Evolutionary conservation across 2,797 vertebrate genomes (phyloP).

Genomic region (Picus viridis): DNA sequence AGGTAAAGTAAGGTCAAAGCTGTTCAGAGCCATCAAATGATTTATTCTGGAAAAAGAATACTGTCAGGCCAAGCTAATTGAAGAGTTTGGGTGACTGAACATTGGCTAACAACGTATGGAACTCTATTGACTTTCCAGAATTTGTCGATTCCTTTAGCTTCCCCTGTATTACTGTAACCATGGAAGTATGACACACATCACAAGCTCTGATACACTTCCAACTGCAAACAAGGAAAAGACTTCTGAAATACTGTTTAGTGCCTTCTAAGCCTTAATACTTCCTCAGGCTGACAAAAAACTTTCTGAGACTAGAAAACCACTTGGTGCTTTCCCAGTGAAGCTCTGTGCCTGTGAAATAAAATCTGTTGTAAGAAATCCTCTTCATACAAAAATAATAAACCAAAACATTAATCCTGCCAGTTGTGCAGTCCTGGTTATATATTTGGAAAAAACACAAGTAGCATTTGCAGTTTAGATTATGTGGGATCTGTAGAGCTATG

Average conservation of each 20-base stretch:
- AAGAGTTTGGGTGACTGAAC: conserved; percentile 13
- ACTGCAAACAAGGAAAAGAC: neutral
- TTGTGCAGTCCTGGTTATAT: neutral
- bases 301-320: neutral
- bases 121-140: conserved; percentile 23
- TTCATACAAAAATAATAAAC: neutral
- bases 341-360: neutral
- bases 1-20: conserved; percentile 28
- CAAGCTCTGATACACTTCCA: neutral
- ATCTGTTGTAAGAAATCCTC: neutral
- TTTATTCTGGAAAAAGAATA: conserved; percentile 24
- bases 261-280: neutral
- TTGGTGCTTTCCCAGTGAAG: neutral
- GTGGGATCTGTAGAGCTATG: neutral
- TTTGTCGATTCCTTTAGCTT: neutral
- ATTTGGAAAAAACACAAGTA: neutral
- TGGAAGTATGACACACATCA: neutral
- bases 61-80: conserved; percentile 12
- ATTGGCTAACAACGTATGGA: neutral
- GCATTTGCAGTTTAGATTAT: neutral
- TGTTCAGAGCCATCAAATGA: neutral
- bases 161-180: neutral
- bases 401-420: neutral
- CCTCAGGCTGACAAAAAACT: neutral
- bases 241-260: neutral